Conservation (phyloP, 64 coral and sea anemone species). For the Actinia tenebrosa region DNA sequence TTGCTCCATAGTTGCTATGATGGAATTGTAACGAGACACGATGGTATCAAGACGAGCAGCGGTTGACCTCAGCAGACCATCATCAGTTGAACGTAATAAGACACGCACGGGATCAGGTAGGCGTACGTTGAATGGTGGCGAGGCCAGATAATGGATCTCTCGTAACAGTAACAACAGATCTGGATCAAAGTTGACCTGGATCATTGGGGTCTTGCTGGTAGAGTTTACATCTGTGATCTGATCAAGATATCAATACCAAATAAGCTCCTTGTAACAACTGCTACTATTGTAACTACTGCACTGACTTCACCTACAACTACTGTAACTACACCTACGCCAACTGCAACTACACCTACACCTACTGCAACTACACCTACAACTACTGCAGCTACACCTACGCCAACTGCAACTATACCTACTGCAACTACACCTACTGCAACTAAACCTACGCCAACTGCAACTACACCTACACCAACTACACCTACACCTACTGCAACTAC, state of each 20-base stretch:
- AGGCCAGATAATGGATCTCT: constrained; percentile 87
- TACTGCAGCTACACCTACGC: too few species aligned
- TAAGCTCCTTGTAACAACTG: too few species aligned
- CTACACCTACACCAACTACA: too few species aligned
- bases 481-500: too few species aligned
- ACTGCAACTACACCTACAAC: too few species aligned
- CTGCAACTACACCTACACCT: too few species aligned
- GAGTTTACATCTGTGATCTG: constrained; percentile 67
- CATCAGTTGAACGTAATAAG: constrained; percentile 75
- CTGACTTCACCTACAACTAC: too few species aligned
- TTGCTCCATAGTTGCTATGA: constrained; percentile 72
- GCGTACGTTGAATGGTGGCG: constrained; percentile 73
- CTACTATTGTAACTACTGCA: too few species aligned
- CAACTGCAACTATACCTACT: too few species aligned
- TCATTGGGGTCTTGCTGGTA: constrained; percentile 23
- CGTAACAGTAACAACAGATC: constrained; percentile 71
- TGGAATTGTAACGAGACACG: constrained; percentile 83
- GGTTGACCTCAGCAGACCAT: constrained; percentile 70
- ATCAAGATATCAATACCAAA: not conserved
- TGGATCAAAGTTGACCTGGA: constrained; percentile 93
- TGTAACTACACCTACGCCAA: too few species aligned
- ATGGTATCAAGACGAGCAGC: constrained; percentile 92
- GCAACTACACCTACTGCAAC: too few species aligned
- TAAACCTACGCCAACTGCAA: too few species aligned
- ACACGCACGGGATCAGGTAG: constrained; percentile 77